phyloP scores from a whole-genome alignment of 53 echinoderm and acorn worm species.

The Zoroaster sp. region DNA sequence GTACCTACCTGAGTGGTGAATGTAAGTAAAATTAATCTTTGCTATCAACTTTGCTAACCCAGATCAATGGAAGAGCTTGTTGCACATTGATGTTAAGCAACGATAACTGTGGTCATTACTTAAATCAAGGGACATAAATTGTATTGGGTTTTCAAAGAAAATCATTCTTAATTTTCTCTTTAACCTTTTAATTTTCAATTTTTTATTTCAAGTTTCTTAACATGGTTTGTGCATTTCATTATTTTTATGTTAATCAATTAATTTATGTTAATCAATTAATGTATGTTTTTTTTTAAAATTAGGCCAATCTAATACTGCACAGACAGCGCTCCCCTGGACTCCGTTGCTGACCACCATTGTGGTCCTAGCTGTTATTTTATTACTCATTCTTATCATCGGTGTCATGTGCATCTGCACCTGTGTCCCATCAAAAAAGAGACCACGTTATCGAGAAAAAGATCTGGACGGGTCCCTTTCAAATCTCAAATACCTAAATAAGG shows the following conservation, averaged over 20 bases:
- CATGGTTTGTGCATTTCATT: too few relatives aligned
- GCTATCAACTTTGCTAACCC: too few relatives aligned
- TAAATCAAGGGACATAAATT: not conserved
- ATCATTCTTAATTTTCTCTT: not conserved
- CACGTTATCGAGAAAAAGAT: not conserved
- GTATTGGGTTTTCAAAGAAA: not conserved
- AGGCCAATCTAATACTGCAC: not conserved
- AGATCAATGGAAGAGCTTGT: too few relatives aligned
- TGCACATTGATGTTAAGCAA: too few relatives aligned
- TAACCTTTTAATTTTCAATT: not conserved
- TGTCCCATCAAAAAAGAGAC: not conserved
- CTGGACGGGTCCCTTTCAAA: conserved; percentile 46
- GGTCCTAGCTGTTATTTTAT: not conserved
- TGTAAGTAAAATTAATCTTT: conserved; percentile 51
- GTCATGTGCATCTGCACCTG: conserved; percentile 32
- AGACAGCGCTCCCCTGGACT: not conserved
- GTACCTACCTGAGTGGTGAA: not conserved
- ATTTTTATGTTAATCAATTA: too few relatives aligned
- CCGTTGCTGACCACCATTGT: conserved; percentile 23
- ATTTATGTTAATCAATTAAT: too few relatives aligned
- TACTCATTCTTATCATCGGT: conserved; percentile 33
- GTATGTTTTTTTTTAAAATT: not conserved
- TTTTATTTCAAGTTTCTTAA: not conserved
- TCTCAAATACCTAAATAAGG: conserved; percentile 71
- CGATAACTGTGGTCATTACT: not conserved